Evolutionary conservation across 2,113 vertebrate genomes (phyloP).

Genomic region (Hepsetus odoe): DNA sequence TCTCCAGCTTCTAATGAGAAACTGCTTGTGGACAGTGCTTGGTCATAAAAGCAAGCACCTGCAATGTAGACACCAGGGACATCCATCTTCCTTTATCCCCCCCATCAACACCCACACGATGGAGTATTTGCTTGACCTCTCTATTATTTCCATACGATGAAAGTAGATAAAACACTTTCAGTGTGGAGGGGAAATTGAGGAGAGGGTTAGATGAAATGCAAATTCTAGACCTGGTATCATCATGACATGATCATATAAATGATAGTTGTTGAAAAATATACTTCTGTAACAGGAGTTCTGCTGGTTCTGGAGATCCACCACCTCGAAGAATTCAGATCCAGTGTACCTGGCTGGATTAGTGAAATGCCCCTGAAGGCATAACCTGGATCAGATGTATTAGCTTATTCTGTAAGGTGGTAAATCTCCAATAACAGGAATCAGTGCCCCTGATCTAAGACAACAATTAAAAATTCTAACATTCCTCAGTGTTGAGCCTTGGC

Average conservation of each 20-base stretch:
- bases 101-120: constrained; percentile 66
- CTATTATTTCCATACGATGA: constrained; percentile 63
- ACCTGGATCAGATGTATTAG: too few species aligned
- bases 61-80: constrained; percentile 67
- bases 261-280: too few species aligned
- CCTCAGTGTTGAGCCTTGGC: too few species aligned
- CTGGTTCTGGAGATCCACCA: too few species aligned
- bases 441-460: neutral
- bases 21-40: constrained; percentile 66
- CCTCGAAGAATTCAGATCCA: too few species aligned
- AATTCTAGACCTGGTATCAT: neutral
- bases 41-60: constrained; percentile 78
- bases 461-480: neutral
- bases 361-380: too few species aligned
- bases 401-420: too few species aligned
- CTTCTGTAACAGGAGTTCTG: too few species aligned
- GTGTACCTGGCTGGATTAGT: too few species aligned
- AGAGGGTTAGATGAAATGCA: constrained; percentile 25
- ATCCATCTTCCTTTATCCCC: constrained; percentile 74
- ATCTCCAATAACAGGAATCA: too few species aligned
- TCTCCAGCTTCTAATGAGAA: constrained; percentile 73
- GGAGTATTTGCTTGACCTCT: constrained; percentile 69
- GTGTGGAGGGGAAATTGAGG: constrained; percentile 35
- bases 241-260: neutral
- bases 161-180: constrained; percentile 58